Conservation (phyloP, 1,140 invertebrate genomes). For the Eurosta solidaginis region DNA sequence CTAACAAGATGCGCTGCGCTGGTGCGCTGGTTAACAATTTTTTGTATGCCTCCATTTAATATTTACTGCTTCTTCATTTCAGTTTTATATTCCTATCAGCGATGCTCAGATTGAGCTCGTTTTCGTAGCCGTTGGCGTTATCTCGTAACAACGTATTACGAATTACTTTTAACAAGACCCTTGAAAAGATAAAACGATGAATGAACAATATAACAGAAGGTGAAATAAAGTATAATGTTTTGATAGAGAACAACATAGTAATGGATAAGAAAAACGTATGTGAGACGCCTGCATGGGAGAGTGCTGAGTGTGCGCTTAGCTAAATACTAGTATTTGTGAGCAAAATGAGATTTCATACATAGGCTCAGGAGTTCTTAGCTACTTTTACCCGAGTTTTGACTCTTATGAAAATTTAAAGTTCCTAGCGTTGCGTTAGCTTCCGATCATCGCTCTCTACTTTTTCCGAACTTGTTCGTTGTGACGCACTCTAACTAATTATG, state of each 20-base stretch:
- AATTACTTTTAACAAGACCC: conserved; percentile 61
- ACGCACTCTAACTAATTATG: no score
- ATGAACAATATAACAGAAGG: conserved; percentile 34
- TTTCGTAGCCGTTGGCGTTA: conserved; percentile 37
- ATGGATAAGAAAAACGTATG: background rate
- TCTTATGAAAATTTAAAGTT: no score
- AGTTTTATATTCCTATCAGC: conserved; percentile 16
- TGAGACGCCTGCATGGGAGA: no score
- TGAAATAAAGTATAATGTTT: conserved; percentile 7
- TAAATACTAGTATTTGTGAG: background rate
- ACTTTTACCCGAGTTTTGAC: no score
- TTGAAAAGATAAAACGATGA: conserved; percentile 47
- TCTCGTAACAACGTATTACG: conserved; percentile 60
- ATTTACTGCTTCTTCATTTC: background rate
- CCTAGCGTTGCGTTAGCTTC: no score
- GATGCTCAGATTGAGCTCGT: background rate
- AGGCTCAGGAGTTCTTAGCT: no score
- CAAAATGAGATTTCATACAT: background rate
- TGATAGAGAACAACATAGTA: background rate
- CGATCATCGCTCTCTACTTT: no score
- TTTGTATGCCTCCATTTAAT: background rate
- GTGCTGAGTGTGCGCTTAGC: background rate
- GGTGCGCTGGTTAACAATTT: background rate
- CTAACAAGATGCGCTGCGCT: background rate
- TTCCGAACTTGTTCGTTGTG: no score